These are phyloP conservation scores for Tetheella fluctuosa DNA, from an alignment of 2,888 invertebrate species.

Conservation along the genomic window DNA sequence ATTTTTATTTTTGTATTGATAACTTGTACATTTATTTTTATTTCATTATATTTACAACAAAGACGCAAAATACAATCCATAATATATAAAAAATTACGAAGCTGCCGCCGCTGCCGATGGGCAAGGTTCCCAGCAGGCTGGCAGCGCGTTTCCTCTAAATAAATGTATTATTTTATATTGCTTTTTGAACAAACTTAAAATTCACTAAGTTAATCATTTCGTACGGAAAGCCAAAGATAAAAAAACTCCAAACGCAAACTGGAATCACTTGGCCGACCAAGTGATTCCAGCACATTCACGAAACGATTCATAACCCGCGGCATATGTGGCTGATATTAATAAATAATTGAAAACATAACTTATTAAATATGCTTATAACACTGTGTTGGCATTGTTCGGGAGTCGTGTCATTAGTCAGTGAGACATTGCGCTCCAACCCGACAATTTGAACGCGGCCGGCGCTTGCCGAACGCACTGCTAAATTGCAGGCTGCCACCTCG, in stretches of 20 bases:
- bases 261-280: not conserved
- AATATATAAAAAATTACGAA: too few relatives aligned
- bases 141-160: too few relatives aligned
- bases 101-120: too few relatives aligned
- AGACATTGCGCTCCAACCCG: slow-evolving; percentile 66
- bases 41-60: too few relatives aligned
- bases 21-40: too few relatives aligned
- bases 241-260: too few relatives aligned
- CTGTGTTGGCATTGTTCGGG: slow-evolving; percentile 59
- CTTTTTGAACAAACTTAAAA: too few relatives aligned
- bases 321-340: slow-evolving; percentile 67
- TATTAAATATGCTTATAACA: slow-evolving; percentile 71
- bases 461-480: slow-evolving; percentile 62
- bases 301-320: slow-evolving; percentile 44
- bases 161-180: too few relatives aligned
- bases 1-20: too few relatives aligned
- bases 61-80: too few relatives aligned
- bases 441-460: slow-evolving; percentile 71
- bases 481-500: slow-evolving; percentile 80
- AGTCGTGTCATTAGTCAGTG: slow-evolving; percentile 78
- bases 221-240: not conserved
- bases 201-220: too few relatives aligned
- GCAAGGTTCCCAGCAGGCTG: too few relatives aligned
- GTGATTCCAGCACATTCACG: slow-evolving; percentile 31
- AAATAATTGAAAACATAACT: slow-evolving; percentile 62